Evolutionary conservation across 30 jellyfish, hydroid and myxozoan species (phyloP).

Genomic region (Nemopilema nomurai): DNA sequence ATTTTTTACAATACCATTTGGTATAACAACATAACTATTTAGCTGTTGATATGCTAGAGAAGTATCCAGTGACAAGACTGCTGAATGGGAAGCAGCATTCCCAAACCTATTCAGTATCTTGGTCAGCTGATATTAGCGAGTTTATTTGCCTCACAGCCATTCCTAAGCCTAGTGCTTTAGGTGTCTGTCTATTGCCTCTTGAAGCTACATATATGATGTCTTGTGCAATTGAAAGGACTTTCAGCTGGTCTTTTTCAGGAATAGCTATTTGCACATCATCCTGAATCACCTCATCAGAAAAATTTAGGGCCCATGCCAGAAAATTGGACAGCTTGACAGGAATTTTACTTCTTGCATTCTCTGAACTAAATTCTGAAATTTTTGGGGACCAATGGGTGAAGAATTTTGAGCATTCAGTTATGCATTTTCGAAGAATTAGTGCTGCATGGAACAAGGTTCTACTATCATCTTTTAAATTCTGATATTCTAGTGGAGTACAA

Average conservation of each 20-base stretch:
- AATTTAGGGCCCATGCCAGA: slow-evolving; percentile 32
- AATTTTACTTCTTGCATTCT: slow-evolving; percentile 19
- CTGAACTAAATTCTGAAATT: slow-evolving; percentile 6
- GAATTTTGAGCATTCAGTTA: slow-evolving; percentile 29
- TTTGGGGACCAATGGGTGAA: slow-evolving; percentile 29
- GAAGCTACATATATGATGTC: slow-evolving; percentile 36
- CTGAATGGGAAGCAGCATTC: slow-evolving; percentile 27
- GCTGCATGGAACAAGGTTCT: slow-evolving; percentile 35
- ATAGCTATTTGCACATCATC: slow-evolving; percentile 20
- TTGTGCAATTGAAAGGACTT: slow-evolving; percentile 43
- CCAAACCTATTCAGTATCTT: slow-evolving; percentile 39
- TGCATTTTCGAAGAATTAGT: slow-evolving; percentile 14
- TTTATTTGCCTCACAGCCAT: slow-evolving; percentile 57
- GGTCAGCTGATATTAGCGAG: slow-evolving; percentile 31
- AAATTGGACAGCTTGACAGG: slow-evolving; percentile 16
- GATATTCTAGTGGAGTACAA: slow-evolving; percentile 1
- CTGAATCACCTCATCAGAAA: slow-evolving; percentile 19
- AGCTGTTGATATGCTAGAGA: slow-evolving; percentile 50
- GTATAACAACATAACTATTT: slow-evolving; percentile 20
- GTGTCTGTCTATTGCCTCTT: slow-evolving; percentile 47
- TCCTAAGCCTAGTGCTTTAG: slow-evolving; percentile 43
- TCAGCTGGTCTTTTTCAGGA: slow-evolving; percentile 15
- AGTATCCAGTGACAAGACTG: slow-evolving; percentile 33
- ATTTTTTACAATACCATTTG: slow-evolving; percentile 17
- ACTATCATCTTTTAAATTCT: slow-evolving; percentile 9